Percentiles rank a stretch among this genome's conserved stretches.
These are phyloP conservation scores for Scytalopus superciliaris DNA, from an alignment of 2,113 vertebrate genomes.

Conservation along the genomic window DNA sequence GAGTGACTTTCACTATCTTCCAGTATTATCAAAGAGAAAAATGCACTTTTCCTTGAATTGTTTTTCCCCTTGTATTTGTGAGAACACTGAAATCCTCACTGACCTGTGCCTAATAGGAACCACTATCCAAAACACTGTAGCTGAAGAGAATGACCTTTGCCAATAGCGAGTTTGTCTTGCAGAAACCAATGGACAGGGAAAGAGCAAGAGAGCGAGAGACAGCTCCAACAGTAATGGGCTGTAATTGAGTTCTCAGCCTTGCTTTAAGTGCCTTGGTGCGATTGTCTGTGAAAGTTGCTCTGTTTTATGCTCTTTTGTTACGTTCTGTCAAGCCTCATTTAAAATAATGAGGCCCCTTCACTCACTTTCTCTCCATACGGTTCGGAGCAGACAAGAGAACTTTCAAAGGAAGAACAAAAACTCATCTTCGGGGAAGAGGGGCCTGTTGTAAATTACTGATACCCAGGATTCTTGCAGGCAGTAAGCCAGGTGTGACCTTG, in stretches of 20 bases:
- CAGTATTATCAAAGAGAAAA: neutral
- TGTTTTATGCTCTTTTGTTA: slow-evolving; percentile 71
- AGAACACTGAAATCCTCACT: neutral
- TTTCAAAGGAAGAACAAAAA: slow-evolving; percentile 40
- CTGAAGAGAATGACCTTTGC: slow-evolving; percentile 39
- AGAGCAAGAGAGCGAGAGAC: slow-evolving; percentile 8
- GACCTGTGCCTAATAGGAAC: neutral
- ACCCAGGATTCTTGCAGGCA: neutral
- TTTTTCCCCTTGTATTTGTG: neutral
- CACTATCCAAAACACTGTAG: neutral
- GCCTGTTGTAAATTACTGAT: slow-evolving; percentile 40
- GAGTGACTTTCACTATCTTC: neutral
- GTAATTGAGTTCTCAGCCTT: slow-evolving; percentile 75
- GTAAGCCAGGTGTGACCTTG: slow-evolving; percentile 12
- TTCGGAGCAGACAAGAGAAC: neutral
- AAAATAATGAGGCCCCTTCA: slow-evolving; percentile 73
- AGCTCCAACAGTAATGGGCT: slow-evolving; percentile 58
- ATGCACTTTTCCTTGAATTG: neutral
- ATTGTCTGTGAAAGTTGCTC: slow-evolving; percentile 76
- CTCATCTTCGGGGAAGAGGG: neutral
- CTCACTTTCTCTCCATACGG: slow-evolving; percentile 45
- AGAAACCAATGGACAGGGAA: slow-evolving; percentile 40
- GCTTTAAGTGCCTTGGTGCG: slow-evolving; percentile 65
- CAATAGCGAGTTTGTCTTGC: neutral
- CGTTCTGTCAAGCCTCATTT: slow-evolving; percentile 71